A percentile compares a stretch with the other conserved stretches of the same genome.
Conservation (phyloP, 2,888 invertebrate species). For the Melanotus villosus region DNA sequence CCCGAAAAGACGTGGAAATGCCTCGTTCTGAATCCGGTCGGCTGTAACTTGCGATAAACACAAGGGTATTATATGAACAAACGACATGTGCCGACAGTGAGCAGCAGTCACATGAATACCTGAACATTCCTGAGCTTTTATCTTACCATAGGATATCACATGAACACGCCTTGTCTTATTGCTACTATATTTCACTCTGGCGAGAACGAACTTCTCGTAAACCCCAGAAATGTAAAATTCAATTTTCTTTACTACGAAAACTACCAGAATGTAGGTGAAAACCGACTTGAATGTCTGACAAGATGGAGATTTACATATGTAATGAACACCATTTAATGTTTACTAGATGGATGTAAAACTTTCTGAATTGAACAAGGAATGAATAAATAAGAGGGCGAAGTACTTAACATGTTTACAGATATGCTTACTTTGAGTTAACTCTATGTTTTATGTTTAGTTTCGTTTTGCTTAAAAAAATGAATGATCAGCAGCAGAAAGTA, state of each 20-base stretch:
- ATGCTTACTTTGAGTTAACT: too few relatives aligned
- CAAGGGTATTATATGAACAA: background rate
- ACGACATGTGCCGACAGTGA: conserved; percentile 7
- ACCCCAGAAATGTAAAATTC: background rate
- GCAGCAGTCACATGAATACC: conserved; percentile 1
- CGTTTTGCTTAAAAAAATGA: too few relatives aligned
- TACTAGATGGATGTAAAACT: too few relatives aligned
- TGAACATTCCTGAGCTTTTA: background rate
- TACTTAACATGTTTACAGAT: too few relatives aligned
- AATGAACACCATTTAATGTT: too few relatives aligned
- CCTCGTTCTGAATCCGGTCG: background rate
- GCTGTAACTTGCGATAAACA: conserved; percentile 4
- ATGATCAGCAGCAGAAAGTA: too few relatives aligned
- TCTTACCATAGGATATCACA: conserved; percentile 1
- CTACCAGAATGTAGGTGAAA: too few relatives aligned
- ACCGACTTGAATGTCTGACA: too few relatives aligned
- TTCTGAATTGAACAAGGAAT: too few relatives aligned
- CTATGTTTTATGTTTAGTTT: too few relatives aligned
- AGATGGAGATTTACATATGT: too few relatives aligned
- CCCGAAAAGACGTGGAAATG: background rate
- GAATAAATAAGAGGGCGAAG: too few relatives aligned
- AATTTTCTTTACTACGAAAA: background rate
- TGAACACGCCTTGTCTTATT: background rate
- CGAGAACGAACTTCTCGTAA: background rate
- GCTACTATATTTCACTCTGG: background rate